A percentile compares a stretch with the other conserved stretches of the same genome.
These are phyloP conservation scores for Sclerurus mexicanus DNA, from an alignment of 2,113 vertebrate genomes.

Conservation along the genomic window DNA sequence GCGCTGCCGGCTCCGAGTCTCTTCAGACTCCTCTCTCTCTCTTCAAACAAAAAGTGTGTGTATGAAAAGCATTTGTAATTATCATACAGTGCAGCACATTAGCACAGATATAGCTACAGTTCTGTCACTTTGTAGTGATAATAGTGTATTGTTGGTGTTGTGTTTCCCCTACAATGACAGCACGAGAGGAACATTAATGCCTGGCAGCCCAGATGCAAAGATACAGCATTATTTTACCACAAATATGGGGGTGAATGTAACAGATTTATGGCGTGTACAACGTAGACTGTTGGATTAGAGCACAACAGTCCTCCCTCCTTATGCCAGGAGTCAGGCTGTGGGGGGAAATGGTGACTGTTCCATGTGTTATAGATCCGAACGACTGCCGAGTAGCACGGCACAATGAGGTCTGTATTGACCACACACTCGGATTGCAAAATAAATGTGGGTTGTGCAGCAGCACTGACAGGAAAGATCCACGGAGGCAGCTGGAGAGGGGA, in stretches of 20 bases:
- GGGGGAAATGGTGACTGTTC: background rate
- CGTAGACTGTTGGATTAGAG: background rate
- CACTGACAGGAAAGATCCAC: background rate
- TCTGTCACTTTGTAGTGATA: slow-evolving; percentile 59
- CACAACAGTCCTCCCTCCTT: background rate
- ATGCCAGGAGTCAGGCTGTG: background rate
- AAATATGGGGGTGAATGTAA: background rate
- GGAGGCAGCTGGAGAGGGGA: background rate
- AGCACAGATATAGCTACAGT: slow-evolving; percentile 9
- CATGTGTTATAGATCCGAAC: background rate
- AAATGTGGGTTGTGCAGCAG: background rate
- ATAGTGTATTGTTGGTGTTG: background rate
- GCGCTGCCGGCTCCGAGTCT: background rate
- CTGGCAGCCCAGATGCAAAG: background rate
- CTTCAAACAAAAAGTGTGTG: background rate
- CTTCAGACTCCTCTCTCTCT: background rate
- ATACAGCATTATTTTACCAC: background rate
- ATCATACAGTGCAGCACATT: slow-evolving; percentile 19
- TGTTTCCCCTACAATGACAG: background rate
- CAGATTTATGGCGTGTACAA: background rate
- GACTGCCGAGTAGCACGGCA: background rate
- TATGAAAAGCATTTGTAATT: slow-evolving; percentile 47
- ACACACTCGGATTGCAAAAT: background rate
- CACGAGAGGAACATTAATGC: background rate
- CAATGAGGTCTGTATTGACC: background rate